phyloP scores from a whole-genome alignment of 2,888 invertebrate species.

The Parthenolecanium corni region DNA sequence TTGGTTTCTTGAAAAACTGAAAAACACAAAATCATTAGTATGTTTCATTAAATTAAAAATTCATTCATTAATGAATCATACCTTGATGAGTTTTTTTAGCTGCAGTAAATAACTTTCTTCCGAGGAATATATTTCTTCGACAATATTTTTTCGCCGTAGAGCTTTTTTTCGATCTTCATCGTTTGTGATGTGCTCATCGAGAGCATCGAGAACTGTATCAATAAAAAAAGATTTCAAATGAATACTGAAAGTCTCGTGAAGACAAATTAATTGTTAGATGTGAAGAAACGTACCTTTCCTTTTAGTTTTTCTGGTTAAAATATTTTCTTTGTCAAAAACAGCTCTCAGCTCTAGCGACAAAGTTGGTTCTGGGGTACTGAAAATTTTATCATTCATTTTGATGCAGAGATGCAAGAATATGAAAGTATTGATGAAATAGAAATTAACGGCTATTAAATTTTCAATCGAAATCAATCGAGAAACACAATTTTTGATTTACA shows the following conservation, averaged over 20 bases:
- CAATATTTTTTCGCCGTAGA: slow-evolving; percentile 44
- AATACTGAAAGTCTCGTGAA: neutral
- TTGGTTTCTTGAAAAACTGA: slow-evolving; percentile 49
- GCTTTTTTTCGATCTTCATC: slow-evolving; percentile 36
- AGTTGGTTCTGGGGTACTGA: slow-evolving; percentile 18
- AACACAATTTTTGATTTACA: too few species aligned
- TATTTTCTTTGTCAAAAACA: slow-evolving; percentile 50
- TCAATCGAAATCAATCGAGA: too few species aligned
- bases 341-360: slow-evolving; percentile 44
- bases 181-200: slow-evolving; percentile 42
- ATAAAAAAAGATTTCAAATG: neutral
- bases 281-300: slow-evolving; percentile 42
- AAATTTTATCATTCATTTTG: slow-evolving; percentile 20
- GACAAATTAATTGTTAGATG: slow-evolving; percentile 1
- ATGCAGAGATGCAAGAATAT: too few species aligned
- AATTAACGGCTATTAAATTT: too few species aligned
- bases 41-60: neutral
- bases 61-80: slow-evolving; percentile 33
- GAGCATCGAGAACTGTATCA: slow-evolving; percentile 44
- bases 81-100: slow-evolving; percentile 51
- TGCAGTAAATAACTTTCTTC: slow-evolving; percentile 58
- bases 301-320: slow-evolving; percentile 49
- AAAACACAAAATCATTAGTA: slow-evolving; percentile 29
- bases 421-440: too few species aligned
- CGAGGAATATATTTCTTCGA: slow-evolving; percentile 56